Evolutionary conservation across 2,888 invertebrate species (phyloP).

Genomic region (Volucella zonaria): DNA sequence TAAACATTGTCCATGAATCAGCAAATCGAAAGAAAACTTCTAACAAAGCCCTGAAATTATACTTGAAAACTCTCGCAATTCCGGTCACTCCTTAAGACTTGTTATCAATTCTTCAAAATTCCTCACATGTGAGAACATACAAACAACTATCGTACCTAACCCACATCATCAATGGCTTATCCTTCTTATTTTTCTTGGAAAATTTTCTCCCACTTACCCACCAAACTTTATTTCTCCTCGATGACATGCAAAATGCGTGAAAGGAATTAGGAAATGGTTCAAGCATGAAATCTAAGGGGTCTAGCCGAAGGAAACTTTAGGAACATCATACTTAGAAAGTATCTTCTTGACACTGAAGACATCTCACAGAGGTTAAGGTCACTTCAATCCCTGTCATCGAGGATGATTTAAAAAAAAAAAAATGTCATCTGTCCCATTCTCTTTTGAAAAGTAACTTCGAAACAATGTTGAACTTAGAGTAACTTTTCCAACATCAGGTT

Average conservation of each 20-base stretch:
- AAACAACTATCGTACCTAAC: not conserved
- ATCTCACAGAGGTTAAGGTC: constrained; percentile 3
- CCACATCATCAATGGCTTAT: constrained; percentile 5
- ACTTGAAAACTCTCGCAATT: no score
- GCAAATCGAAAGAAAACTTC: no score
- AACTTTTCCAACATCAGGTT: constrained; percentile 54
- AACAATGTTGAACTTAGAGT: constrained; percentile 20
- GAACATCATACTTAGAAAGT: not conserved
- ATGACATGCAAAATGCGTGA: constrained; percentile 18
- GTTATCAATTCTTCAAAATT: no score
- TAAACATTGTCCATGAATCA: no score
- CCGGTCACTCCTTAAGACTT: no score
- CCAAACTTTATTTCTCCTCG: constrained; percentile 4
- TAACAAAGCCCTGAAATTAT: no score
- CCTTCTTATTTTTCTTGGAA: not conserved
- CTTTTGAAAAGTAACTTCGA: constrained; percentile 1
- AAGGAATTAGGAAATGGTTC: not conserved
- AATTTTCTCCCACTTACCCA: not conserved
- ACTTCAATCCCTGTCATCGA: constrained; percentile 3
- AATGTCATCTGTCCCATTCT: not conserved
- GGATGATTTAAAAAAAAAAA: constrained; percentile 12
- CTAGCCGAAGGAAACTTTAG: not conserved
- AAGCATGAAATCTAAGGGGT: not conserved
- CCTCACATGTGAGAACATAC: no score
- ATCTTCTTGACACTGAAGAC: not conserved